Evolutionary conservation across 2,888 invertebrate species (phyloP).

Genomic region (Conomelus anceps): DNA sequence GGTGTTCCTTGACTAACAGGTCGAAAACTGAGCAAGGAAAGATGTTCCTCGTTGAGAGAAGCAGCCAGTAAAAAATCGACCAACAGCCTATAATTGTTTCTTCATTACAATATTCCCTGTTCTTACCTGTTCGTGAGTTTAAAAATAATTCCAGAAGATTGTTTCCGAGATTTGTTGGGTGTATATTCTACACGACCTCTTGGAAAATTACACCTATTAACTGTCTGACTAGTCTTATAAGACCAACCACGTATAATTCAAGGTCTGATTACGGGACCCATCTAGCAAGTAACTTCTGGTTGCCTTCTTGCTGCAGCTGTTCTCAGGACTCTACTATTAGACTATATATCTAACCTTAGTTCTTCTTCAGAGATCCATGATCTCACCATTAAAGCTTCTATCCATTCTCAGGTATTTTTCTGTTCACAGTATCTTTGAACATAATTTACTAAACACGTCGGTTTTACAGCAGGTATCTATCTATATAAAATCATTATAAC

Average conservation of each 20-base stretch:
- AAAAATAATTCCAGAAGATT: not conserved
- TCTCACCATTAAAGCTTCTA: not conserved
- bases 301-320: not conserved
- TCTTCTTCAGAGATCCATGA: not conserved
- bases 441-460: too few species aligned
- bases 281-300: not conserved
- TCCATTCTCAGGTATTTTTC: too few species aligned
- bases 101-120: not conserved
- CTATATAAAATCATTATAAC: too few species aligned
- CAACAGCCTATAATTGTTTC: not conserved
- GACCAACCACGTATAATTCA: not conserved
- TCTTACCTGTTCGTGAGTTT: not conserved
- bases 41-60: not conserved
- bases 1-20: too few species aligned
- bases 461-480: too few species aligned
- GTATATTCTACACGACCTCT: not conserved
- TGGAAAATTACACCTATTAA: not conserved
- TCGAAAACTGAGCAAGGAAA: not conserved
- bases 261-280: not conserved
- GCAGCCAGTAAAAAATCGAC: not conserved
- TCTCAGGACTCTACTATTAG: too few species aligned
- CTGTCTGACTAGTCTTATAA: not conserved
- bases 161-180: not conserved
- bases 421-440: too few species aligned
- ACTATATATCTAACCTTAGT: too few species aligned